Evolutionary conservation across 2,888 invertebrate species (phyloP).

Genomic region (Tinea semifulvella): DNA sequence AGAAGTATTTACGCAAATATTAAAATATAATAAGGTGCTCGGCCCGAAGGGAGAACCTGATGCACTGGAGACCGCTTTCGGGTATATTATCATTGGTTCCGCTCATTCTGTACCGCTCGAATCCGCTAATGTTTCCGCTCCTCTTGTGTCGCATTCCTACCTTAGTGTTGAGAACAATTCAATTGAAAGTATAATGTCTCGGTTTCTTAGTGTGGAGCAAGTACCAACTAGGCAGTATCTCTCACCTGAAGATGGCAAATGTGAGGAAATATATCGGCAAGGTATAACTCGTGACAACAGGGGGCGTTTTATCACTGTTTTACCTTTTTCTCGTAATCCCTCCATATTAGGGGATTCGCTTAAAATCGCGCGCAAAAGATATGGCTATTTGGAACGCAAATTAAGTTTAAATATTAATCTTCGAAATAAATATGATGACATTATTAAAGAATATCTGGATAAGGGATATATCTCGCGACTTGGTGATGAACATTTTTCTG

Average conservation of each 20-base stretch:
- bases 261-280: conserved; percentile 16
- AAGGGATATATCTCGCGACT: conserved; percentile 13
- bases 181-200: too few relatives aligned
- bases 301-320: conserved; percentile 16
- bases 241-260: conserved; percentile 15
- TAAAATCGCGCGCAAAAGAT: conserved; percentile 13
- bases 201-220: too few relatives aligned
- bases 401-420: neutral
- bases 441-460: conserved; percentile 14
- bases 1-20: too few relatives aligned
- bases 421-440: neutral
- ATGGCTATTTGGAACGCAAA: conserved; percentile 18
- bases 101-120: too few relatives aligned
- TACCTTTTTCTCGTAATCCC: conserved; percentile 17
- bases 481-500: neutral
- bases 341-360: conserved; percentile 17
- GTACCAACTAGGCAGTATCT: too few relatives aligned
- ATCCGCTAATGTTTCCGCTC: too few relatives aligned
- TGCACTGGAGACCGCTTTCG: too few relatives aligned
- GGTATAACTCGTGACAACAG: conserved; percentile 17
- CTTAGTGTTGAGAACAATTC: too few relatives aligned
- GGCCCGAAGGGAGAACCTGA: too few relatives aligned
- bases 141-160: too few relatives aligned
- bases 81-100: too few relatives aligned
- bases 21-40: too few relatives aligned